Percentiles rank a stretch among this genome's conserved stretches.
These are phyloP conservation scores for Spicauda simplicius DNA, from an alignment of 2,888 invertebrate genomes.

Conservation along the genomic window DNA sequence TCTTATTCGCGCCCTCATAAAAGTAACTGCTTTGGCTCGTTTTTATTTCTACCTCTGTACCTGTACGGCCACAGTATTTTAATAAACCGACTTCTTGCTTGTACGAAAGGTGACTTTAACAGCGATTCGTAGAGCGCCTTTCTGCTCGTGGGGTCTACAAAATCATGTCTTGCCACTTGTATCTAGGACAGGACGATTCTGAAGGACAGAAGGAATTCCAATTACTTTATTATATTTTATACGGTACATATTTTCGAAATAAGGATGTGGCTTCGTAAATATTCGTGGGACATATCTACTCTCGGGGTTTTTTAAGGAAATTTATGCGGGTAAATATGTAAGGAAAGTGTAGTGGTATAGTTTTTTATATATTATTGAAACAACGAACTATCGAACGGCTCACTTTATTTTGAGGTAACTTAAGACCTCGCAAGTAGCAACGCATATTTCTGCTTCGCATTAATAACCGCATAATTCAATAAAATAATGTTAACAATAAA, in stretches of 20 bases:
- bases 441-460: too few relatives aligned
- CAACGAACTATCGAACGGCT: too few relatives aligned
- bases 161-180: slow-evolving; percentile 80
- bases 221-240: slow-evolving; percentile 79
- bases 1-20: slow-evolving; percentile 86
- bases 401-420: too few relatives aligned
- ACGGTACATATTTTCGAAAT: slow-evolving; percentile 24
- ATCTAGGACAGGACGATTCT: slow-evolving; percentile 77
- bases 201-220: slow-evolving; percentile 82
- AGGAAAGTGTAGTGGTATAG: too few relatives aligned
- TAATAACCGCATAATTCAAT: too few relatives aligned
- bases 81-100: slow-evolving; percentile 67
- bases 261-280: slow-evolving; percentile 17
- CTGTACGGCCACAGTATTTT: slow-evolving; percentile 84
- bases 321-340: too few relatives aligned
- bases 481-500: too few relatives aligned
- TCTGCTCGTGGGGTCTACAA: slow-evolving; percentile 46
- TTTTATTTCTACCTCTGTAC: slow-evolving; percentile 83
- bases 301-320: too few relatives aligned
- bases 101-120: slow-evolving; percentile 54
- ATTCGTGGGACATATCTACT: too few relatives aligned
- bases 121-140: slow-evolving; percentile 45
- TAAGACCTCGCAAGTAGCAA: too few relatives aligned
- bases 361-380: too few relatives aligned
- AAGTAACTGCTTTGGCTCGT: slow-evolving; percentile 84